Evolutionary conservation across 2,113 vertebrate genomes (phyloP).

Genomic region (Enhydra lutris): DNA sequence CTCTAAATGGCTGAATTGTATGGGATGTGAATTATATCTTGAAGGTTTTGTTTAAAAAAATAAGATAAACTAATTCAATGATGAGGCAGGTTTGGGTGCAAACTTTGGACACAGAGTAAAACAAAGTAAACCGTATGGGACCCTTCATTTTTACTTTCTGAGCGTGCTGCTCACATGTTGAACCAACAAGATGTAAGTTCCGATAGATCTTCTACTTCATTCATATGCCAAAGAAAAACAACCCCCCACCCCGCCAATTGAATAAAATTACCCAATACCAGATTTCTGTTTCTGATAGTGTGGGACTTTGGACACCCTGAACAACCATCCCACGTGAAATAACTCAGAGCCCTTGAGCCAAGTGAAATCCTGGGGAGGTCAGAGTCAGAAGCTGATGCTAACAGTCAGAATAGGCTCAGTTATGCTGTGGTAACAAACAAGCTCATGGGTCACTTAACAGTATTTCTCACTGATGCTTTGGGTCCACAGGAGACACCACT

Average conservation of each 20-base stretch:
- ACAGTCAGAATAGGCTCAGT: not conserved
- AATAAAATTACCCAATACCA: not conserved
- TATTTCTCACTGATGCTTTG: not conserved
- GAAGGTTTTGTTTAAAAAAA: not conserved
- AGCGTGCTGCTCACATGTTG: not conserved
- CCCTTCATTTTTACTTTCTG: not conserved
- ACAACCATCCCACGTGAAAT: not conserved
- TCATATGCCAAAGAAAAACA: not conserved
- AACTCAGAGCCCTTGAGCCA: not conserved
- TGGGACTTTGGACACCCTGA: not conserved
- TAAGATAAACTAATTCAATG: not conserved
- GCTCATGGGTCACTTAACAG: not conserved
- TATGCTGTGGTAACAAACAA: not conserved
- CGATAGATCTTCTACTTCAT: not conserved
- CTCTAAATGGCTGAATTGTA: not conserved
- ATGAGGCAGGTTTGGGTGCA: not conserved
- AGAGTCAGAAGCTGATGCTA: not conserved
- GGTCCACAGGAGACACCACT: not conserved
- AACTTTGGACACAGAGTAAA: not conserved
- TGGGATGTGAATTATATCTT: not conserved
- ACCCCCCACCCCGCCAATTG: not conserved
- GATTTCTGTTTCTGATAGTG: not conserved
- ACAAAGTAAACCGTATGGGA: not conserved
- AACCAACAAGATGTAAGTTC: not conserved
- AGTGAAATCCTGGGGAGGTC: not conserved